phyloP scores from a whole-genome alignment of 2,797 vertebrate species.

The Lepus townsendii region DNA sequence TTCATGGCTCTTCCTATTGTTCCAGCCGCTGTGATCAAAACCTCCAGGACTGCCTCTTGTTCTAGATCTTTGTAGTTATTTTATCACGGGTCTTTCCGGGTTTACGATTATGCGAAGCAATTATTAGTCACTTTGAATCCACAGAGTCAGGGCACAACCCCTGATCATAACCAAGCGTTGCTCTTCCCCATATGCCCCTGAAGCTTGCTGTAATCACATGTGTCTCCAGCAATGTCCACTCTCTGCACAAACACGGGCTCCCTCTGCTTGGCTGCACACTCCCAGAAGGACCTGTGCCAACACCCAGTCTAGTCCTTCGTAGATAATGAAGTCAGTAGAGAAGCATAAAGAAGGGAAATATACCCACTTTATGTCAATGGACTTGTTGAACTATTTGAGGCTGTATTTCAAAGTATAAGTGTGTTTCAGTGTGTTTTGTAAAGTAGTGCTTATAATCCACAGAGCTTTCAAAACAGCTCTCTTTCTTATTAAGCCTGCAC shows the following conservation, averaged over 20 bases:
- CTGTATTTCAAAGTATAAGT: constrained; percentile 36
- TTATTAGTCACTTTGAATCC: constrained; percentile 46
- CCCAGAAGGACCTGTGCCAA: not conserved
- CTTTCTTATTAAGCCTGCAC: constrained; percentile 73
- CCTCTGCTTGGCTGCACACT: not conserved
- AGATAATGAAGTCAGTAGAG: constrained; percentile 45
- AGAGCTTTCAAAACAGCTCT: constrained; percentile 72
- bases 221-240: not conserved
- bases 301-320: not conserved
- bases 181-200: not conserved
- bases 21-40: constrained; percentile 58
- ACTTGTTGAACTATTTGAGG: constrained; percentile 57
- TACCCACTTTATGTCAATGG: not conserved
- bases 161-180: not conserved
- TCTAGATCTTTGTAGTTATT: constrained; percentile 38
- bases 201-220: not conserved
- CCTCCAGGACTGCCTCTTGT: constrained; percentile 21
- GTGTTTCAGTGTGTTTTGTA: constrained; percentile 62
- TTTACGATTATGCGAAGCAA: constrained; percentile 19
- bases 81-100: constrained; percentile 8
- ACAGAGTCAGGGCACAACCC: not conserved
- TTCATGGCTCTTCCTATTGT: constrained; percentile 42
- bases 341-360: constrained; percentile 41
- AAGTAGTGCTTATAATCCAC: constrained; percentile 62
- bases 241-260: not conserved